Evolutionary conservation across 2,888 invertebrate species (phyloP), one percentile per base, ranked within the genome.

Genomic region (Hydraecia micacea): DNA sequence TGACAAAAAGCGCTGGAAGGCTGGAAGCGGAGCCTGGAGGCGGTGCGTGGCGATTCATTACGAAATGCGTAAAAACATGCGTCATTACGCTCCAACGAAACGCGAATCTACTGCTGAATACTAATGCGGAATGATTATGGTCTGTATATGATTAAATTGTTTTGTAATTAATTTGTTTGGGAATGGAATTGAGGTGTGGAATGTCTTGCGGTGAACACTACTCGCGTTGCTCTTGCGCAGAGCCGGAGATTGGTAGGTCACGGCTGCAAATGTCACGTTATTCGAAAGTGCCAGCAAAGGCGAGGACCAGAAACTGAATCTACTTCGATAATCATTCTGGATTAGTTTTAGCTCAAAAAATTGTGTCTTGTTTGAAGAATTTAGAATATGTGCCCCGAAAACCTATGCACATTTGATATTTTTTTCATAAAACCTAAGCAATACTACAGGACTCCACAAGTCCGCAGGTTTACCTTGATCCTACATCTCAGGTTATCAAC

Each of bases 1-100:
- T 80, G 83, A 88, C 88, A 91, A 91, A 91, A 91, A 91, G 75
- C 39, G 52, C 68, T 65, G 49, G n/a, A 68, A 84, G 78, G 52
- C 68, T 65, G 49, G n/a, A 68, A 84, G 78, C 75, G 67, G 36
- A 75, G 81, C 74, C 77, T 76, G 76, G 72, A 74, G 80, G 79
- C 85, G 77, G 79, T 52, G 32, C 78, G 65, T 62, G 63, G 73
- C 86, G 88, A 84, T 89, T 89, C 86, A 88, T 84, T 82, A 86
- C 84, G 81, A 65, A 66, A 76, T 62, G 77, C 79, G 84, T 89
- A 88, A 88, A 88, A 88, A 88, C 81, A 86, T 75, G 73, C 81
- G 75, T 79, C 81, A 89, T 89, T 88, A 88, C 80, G 77, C 52
- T 87, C 73, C 82, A 78, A 70, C 82, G 73, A 85, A 85, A 87